Percentiles rank a stretch among this genome's conserved stretches.
Evolutionary conservation across 2,797 vertebrate genomes (phyloP).

Genomic region (Neopelma chrysocephalum): DNA sequence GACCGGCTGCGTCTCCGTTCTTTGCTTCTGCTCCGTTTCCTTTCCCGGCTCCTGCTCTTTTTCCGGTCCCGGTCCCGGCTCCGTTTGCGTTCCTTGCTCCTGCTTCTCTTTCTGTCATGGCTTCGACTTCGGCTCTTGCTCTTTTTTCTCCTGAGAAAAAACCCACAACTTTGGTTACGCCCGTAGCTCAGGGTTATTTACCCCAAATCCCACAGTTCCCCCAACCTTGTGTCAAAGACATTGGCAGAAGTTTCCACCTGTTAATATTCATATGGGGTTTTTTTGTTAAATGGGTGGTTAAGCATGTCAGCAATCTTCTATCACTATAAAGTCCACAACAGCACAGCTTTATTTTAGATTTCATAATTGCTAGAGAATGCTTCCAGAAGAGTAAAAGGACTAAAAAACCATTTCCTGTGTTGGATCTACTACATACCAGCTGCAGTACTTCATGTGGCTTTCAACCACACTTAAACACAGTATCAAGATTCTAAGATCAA

Average conservation of each 20-base stretch:
- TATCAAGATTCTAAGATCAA: neutral
- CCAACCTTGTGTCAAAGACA: neutral
- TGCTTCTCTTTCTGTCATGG: constrained; percentile 87
- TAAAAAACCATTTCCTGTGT: neutral
- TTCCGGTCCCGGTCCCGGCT: constrained; percentile 89
- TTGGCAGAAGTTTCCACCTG: rapidly evolving
- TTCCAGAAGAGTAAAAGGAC: neutral
- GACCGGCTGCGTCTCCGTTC: constrained; percentile 90
- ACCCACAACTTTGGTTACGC: neutral
- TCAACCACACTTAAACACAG: neutral
- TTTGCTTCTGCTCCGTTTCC: constrained; percentile 88
- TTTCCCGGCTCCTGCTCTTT: constrained; percentile 89
- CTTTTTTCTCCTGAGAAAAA: constrained; percentile 83
- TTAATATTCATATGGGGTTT: neutral
- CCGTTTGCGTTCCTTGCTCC: constrained; percentile 87
- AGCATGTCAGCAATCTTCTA: neutral
- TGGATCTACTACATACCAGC: neutral
- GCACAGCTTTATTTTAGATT: neutral
- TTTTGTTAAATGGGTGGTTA: neutral
- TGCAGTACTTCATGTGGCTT: neutral
- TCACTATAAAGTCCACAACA: neutral
- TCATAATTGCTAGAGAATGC: neutral
- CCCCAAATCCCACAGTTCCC: neutral
- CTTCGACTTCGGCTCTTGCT: constrained; percentile 94
- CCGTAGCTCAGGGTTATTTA: neutral